Evolutionary conservation across 1,140 invertebrate species (phyloP).

Genomic region (Euschistus heros): DNA sequence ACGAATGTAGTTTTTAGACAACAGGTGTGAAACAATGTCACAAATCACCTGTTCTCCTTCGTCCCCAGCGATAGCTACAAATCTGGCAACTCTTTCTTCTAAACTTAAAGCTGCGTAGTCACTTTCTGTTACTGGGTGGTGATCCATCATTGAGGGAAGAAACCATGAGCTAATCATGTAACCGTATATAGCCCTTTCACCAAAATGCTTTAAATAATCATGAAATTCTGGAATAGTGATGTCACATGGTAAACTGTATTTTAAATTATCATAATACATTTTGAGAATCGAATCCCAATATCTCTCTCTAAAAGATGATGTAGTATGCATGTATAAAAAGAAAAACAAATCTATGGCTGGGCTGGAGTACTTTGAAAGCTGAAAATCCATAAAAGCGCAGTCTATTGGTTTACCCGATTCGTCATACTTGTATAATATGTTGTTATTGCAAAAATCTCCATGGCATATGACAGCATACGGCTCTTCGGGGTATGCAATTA

Average conservation of each 20-base stretch:
- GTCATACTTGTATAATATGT: constrained; percentile 40
- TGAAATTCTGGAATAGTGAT: not conserved
- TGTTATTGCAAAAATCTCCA: constrained; percentile 46
- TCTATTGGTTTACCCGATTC: constrained; percentile 25
- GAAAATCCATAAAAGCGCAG: constrained; percentile 38
- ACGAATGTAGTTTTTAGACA: too few relatives aligned
- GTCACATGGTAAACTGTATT: not conserved
- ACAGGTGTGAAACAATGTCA: too few relatives aligned
- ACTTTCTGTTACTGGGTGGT: too few relatives aligned
- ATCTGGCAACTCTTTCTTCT: too few relatives aligned
- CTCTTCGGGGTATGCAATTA: constrained; percentile 28
- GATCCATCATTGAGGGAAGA: not conserved
- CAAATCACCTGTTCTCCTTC: too few relatives aligned
- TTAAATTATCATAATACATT: not conserved
- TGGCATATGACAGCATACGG: constrained; percentile 40
- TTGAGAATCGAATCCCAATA: not conserved
- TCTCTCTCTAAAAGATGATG: not conserved
- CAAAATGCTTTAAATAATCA: not conserved
- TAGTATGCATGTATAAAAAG: not conserved
- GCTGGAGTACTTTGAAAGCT: constrained; percentile 25
- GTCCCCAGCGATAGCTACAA: too few relatives aligned
- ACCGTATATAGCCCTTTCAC: not conserved
- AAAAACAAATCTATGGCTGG: not conserved
- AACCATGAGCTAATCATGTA: not conserved
- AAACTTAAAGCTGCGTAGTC: too few relatives aligned